Evolutionary conservation across 2,888 invertebrate species (phyloP), one percentile per base, ranked within the genome.

Genomic region (Platerodrilus igneus): DNA sequence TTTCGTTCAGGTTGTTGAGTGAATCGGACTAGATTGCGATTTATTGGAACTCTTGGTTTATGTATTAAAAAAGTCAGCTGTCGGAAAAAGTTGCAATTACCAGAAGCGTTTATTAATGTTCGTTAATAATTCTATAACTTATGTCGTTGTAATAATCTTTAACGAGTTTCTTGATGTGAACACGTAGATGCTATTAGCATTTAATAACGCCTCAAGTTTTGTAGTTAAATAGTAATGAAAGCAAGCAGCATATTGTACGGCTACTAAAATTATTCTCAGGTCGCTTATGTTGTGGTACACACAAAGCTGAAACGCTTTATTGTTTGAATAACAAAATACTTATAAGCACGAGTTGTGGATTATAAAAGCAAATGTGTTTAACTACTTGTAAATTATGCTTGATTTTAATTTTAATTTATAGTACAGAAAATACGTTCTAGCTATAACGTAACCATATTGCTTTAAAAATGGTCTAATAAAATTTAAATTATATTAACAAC

Each of bases 1-100:
- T 32, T 37, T 39, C 48, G 43, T 43, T 45, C 41, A 41, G 35
- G 41, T 37, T 38, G 36, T 37, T 41, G 44, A 45, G 42, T 48
- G 44, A 45, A 48, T 48, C 48, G 39, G 45, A 33, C 31, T 21
- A 45, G 39, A 38, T 32, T 45, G 41, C 41, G 41, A 41, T 45
- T 45, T 45, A 41, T 41, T n/a, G n/a, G n/a, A n/a, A n/a, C n/a
- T n/a, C n/a, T n/a, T n/a, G n/a, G n/a, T n/a, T n/a, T n/a, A n/a
- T n/a, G n/a, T n/a, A n/a, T n/a, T n/a, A n/a, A n/a, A n/a, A n/a
- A n/a, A n/a, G n/a, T n/a, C n/a, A n/a, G n/a, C n/a, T n/a, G n/a
- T n/a, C n/a, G n/a, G n/a, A n/a, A n/a, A n/a, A n/a, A n/a, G n/a
- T n/a, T n/a, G n/a, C n/a, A 16, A 17, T 14, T 7, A 6, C 7